Base-by-base conservation (phyloP, 2,797 vertebrate species). In the Leptoclinus maculatus region DNA sequence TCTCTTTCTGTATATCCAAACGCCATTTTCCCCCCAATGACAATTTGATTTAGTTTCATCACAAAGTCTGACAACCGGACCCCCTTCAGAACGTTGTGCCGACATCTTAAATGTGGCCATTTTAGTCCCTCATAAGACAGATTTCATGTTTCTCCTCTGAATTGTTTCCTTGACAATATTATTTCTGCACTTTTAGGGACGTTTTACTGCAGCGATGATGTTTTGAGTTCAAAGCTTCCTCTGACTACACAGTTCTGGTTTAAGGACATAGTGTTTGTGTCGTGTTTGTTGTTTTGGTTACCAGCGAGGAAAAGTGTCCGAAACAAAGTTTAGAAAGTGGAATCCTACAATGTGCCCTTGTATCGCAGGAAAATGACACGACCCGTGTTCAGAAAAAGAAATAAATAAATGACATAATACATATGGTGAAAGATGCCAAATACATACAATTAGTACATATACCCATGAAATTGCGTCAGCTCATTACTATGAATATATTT, bases 161-260 rank as follows among this genome's bases (percentile, higher is more conserved):
- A 54, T 19, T 9, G 27, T 41, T 72, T 64, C 41, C 27, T 67
- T 64, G 29, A 21, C 74, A 82, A 57, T 4, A 21, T 45, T 1
- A 49, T 64, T 69, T 32, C 23, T 38, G 23, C 34, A 13, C n/a
- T n/a, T 71, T 39, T 5, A 45, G 23, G 13, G 3, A 63, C 41
- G 25, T 45, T 34, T 19, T 5, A 17, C 36, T 16, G 32, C 56
- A 29, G 23, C 11, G 5, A 2, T n/a, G 14, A 38, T 49, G 16
- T 38, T 34, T 29, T 0, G 3, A 57, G 19, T 62, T 66, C 13
- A 27, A 2, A 54, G 25, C 25, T 4, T 34, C 7, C 8, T 39
- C 13, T 3, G 21, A 78, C 38, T 62, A 62, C n/a, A 25, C 32
- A 43, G 8, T 45, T 66, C 17, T 0, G 1, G 6, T 39, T 59